These are phyloP conservation scores for Shinisaurus crocodilurus DNA, from an alignment of 2,113 vertebrate genomes.

Conservation along the genomic window DNA sequence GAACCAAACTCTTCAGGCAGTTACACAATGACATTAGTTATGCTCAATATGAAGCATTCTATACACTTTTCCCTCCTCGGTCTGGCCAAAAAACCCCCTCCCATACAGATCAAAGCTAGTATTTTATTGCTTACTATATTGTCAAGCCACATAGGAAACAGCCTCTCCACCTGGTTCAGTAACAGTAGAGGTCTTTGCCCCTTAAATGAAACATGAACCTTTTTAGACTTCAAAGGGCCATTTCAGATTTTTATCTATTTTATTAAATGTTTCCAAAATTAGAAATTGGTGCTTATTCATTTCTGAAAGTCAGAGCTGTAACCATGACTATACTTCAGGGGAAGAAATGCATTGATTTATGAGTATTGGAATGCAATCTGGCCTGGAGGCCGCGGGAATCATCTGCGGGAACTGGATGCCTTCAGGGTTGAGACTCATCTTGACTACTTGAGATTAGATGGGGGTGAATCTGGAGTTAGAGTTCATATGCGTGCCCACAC, in stretches of 20 bases:
- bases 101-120: constrained; percentile 30
- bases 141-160: constrained; percentile 15
- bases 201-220: neutral
- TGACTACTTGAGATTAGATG: neutral
- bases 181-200: neutral
- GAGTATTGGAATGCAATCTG: neutral
- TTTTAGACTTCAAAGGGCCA: constrained; percentile 9
- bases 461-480: neutral
- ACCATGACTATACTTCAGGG: neutral
- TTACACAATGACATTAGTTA: neutral
- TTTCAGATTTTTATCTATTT: constrained; percentile 23
- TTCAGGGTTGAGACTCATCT: neutral
- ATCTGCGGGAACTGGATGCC: neutral
- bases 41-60: constrained; percentile 19
- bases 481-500: neutral
- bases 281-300: neutral
- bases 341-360: neutral
- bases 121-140: neutral
- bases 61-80: neutral
- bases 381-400: too few species aligned
- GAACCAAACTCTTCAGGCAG: neutral
- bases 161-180: constrained; percentile 13
- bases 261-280: constrained; percentile 26
- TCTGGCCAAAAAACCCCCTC: constrained; percentile 22
- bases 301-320: neutral